Percentiles rank a stretch among this genome's conserved stretches.
These are phyloP conservation scores for Zelostemma sp. DNA, from an alignment of 1,140 invertebrate species.

Conservation along the genomic window DNA sequence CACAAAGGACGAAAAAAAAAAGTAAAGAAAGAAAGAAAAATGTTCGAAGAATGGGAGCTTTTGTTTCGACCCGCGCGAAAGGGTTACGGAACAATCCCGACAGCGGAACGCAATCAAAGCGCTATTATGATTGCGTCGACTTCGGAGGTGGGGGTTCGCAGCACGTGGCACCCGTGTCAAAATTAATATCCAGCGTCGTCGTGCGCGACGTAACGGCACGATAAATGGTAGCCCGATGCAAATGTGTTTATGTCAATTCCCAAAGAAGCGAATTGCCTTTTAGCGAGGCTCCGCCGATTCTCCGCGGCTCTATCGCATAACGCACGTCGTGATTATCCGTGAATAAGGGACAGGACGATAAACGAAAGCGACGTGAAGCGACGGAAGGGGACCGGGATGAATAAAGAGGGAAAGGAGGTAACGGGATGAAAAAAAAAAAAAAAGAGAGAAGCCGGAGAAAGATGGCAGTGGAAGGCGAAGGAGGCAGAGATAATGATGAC, in stretches of 20 bases:
- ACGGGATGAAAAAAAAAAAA: not conserved
- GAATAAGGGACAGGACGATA: slow-evolving; percentile 7
- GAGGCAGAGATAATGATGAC: slow-evolving; percentile 24
- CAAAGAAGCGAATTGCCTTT: slow-evolving; percentile 17
- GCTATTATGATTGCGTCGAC: not conserved
- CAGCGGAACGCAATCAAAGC: not conserved
- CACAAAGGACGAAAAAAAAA: not conserved
- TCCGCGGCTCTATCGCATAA: slow-evolving; percentile 6
- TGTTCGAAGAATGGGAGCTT: too few relatives aligned
- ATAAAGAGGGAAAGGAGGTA: slow-evolving; percentile 1
- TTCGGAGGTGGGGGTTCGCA: slow-evolving; percentile 10
- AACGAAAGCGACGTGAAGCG: slow-evolving; percentile 5
- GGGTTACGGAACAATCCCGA: slow-evolving; percentile 12
- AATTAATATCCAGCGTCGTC: slow-evolving; percentile 40
- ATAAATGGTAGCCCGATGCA: slow-evolving; percentile 33
- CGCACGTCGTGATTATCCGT: slow-evolving; percentile 8
- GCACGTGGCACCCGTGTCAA: slow-evolving; percentile 43
- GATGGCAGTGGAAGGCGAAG: slow-evolving; percentile 17
- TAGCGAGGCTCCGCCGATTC: slow-evolving; percentile 7
- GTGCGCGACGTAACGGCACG: slow-evolving; percentile 11
- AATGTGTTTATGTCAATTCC: slow-evolving; percentile 28
- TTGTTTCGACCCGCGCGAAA: too few relatives aligned
- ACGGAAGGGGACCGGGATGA: not conserved
- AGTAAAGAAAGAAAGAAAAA: not conserved
- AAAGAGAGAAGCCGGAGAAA: slow-evolving; percentile 6